phyloP scores from a whole-genome alignment of 2,888 invertebrate genomes.

The Nemapogon koenigi region DNA sequence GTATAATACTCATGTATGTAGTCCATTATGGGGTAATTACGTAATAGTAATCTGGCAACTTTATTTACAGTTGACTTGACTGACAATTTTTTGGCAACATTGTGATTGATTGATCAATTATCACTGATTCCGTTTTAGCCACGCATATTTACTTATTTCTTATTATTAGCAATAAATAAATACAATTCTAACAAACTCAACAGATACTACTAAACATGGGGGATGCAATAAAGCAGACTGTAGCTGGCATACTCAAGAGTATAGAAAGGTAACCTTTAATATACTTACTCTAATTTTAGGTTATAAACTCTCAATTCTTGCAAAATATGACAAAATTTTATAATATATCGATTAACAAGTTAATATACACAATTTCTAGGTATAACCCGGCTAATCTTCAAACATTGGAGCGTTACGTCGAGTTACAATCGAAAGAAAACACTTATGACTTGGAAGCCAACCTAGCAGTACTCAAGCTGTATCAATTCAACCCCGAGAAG shows the following conservation, averaged over 20 bases:
- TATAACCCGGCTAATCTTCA: slow-evolving; percentile 96
- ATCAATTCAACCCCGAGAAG: slow-evolving; percentile 92
- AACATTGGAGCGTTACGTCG: slow-evolving; percentile 90
- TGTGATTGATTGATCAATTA: no score
- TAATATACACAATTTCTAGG: slow-evolving; percentile 51
- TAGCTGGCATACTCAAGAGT: slow-evolving; percentile 86
- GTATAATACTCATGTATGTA: no score
- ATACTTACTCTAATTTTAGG: not conserved
- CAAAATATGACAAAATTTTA: not conserved
- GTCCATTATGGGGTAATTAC: no score
- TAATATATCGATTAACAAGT: not conserved
- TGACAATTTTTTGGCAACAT: no score
- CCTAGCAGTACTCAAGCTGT: slow-evolving; percentile 93
- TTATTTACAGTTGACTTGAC: no score
- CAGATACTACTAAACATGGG: slow-evolving; percentile 60
- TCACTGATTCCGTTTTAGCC: not conserved
- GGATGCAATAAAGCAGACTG: slow-evolving; percentile 85
- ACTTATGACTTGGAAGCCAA: slow-evolving; percentile 97
- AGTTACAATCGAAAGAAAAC: slow-evolving; percentile 91
- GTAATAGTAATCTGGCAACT: no score
- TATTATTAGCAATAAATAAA: not conserved
- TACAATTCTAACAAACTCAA: not conserved
- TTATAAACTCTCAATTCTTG: no score
- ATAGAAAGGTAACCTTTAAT: slow-evolving; percentile 79
- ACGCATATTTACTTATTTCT: not conserved